Conservation (phyloP, 2,797 vertebrate genomes). For the Podargus strigoides region DNA sequence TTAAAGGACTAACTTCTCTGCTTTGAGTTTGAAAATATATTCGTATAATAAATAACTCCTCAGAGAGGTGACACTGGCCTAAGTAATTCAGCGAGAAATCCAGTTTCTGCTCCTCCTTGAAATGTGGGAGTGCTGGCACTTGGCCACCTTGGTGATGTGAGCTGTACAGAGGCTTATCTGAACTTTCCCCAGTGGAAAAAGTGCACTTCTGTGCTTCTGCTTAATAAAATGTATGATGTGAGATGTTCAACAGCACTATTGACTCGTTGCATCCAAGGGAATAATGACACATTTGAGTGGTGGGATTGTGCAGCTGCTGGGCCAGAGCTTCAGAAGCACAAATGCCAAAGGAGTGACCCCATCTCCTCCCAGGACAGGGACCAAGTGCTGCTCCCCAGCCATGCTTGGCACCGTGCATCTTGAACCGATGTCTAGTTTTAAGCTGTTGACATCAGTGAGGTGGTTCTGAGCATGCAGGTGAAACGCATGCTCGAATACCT, state of each 20-base stretch:
- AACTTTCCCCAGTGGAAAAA: background rate
- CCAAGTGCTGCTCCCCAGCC: background rate
- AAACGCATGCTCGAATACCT: background rate
- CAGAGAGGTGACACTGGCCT: background rate
- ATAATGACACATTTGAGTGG: fast-evolving
- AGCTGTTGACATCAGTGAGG: background rate
- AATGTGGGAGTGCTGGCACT: fast-evolving
- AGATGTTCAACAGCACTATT: background rate
- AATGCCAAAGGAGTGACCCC: background rate
- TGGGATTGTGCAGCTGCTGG: background rate
- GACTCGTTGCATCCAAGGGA: background rate
- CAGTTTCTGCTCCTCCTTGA: background rate
- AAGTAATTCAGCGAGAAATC: background rate
- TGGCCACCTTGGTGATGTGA: fast-evolving
- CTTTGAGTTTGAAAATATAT: background rate
- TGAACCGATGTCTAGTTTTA: background rate
- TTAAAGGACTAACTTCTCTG: background rate
- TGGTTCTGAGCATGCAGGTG: background rate
- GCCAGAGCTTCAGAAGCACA: background rate
- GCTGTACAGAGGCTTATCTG: background rate
- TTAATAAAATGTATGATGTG: background rate
- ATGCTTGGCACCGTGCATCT: fast-evolving
- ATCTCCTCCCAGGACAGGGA: too few relatives aligned
- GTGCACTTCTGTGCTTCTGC: background rate
- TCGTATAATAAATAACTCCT: background rate